These are phyloP conservation scores for Tichodroma muraria DNA, from an alignment of 2,113 vertebrate species.

Conservation along the genomic window DNA sequence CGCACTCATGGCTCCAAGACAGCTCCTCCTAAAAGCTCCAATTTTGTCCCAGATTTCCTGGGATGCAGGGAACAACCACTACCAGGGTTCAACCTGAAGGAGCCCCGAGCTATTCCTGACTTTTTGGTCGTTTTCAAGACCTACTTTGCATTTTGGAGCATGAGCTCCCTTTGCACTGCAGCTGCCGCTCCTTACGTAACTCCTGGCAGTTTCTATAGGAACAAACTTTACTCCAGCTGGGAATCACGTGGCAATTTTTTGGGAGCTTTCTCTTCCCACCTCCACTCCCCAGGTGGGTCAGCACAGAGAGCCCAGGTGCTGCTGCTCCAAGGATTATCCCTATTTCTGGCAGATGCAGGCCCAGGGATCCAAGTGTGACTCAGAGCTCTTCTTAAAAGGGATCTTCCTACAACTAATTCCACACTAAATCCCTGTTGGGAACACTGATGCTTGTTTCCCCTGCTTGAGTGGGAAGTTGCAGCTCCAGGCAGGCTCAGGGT, in stretches of 20 bases:
- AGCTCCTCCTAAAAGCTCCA: not conserved
- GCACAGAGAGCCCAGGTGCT: not conserved
- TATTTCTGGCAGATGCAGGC: not conserved
- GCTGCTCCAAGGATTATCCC: not conserved
- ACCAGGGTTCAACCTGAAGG: not conserved
- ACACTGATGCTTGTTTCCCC: not conserved
- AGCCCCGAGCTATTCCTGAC: not conserved
- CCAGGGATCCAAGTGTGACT: not conserved
- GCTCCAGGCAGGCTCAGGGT: not conserved
- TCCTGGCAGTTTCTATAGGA: constrained; percentile 40
- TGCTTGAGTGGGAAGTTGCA: not conserved
- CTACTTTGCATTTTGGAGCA: not conserved
- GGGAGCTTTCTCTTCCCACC: not conserved
- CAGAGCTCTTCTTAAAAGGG: not conserved
- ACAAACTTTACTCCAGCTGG: not conserved
- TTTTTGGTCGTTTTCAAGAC: not conserved
- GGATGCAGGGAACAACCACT: not conserved
- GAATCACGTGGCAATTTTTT: not conserved
- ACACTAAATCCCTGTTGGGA: not conserved
- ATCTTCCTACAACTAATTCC: not conserved
- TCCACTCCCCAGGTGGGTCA: not conserved
- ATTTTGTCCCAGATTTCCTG: not conserved
- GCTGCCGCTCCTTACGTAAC: not conserved
- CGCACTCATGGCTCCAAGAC: not conserved
- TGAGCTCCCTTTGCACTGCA: not conserved